Evolutionary conservation across 2,888 invertebrate species (phyloP), one percentile per base, ranked within the genome.

Genomic region (Perizoma affinitatum): DNA sequence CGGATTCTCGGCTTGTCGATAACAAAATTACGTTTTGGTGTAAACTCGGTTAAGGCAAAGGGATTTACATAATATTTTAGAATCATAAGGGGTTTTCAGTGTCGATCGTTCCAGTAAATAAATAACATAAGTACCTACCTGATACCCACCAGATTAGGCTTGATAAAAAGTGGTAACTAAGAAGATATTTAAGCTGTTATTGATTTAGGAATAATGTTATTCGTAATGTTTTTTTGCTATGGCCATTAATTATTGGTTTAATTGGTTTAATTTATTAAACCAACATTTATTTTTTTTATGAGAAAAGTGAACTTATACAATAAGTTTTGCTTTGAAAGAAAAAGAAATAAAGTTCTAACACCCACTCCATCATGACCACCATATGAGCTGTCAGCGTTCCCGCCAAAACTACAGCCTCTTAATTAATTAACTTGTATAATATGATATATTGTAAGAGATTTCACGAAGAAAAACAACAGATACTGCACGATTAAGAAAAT

Each of bases 301-400:
- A 4, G 9, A 42, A 9, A 42, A 42, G 7, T 6, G 5, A 46
- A 46, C 34, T 54, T 40, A 46, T 40, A 46, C 33, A 36, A 54
- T 54, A 9, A 46, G 38, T 45, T 54, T 53, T 7, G 9, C 8
- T 8, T 5, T 46, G 35, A 35, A 46, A 46, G 33, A 8, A 38
- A 40, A 41, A 49, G 6, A 36, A 40, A 49, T 38, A 11, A 38
- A 40, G 33, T 52, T n/a, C 41, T 58, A 48, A 41, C 33, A 45
- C 50, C 58, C 65, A 63, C 78, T 78, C 66, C 67, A 77, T 78
- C 73, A 78, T 78, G 75, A 74, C 73, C 69, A 69, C 70, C 71
- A 69, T 68, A 65, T 59, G 67, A 65, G 61, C 68, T 69, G 72
- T 69, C 75, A 70, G 54, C 63, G 65, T 70, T 67, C 65, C 61